phyloP scores from a whole-genome alignment of 1,140 invertebrate genomes.

The Bombus cullumanus region DNA sequence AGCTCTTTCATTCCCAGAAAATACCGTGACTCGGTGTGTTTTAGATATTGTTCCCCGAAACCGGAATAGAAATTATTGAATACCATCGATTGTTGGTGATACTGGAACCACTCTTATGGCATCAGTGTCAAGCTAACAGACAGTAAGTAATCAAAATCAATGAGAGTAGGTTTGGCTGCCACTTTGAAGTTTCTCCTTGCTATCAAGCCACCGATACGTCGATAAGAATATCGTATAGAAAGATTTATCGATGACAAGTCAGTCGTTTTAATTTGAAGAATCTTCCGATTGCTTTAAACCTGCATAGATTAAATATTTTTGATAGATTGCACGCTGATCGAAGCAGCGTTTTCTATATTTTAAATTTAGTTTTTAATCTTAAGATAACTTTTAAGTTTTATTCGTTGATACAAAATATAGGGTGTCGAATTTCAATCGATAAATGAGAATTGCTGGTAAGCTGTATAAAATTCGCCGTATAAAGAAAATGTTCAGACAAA shows the following conservation, averaged over 20 bases:
- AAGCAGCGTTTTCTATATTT: background rate
- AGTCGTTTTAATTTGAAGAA: background rate
- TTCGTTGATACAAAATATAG: too few species aligned
- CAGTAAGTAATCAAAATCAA: slow-evolving; percentile 26
- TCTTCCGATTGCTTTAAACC: background rate
- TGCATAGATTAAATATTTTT: background rate
- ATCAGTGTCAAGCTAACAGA: background rate
- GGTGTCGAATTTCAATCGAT: too few species aligned
- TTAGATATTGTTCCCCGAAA: slow-evolving; percentile 63
- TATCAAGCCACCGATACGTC: background rate
- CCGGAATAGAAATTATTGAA: slow-evolving; percentile 47
- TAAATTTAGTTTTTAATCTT: too few species aligned
- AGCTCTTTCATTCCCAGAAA: slow-evolving; percentile 55
- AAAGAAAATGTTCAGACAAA: too few species aligned
- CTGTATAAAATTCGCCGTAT: too few species aligned
- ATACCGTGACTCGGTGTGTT: slow-evolving; percentile 61
- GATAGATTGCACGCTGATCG: too few species aligned
- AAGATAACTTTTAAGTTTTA: background rate
- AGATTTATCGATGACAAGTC: background rate
- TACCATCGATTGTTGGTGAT: slow-evolving; percentile 38
- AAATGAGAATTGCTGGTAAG: too few species aligned
- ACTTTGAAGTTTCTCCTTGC: background rate
- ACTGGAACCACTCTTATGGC: background rate
- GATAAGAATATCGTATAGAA: background rate
- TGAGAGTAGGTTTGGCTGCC: background rate